Evolutionary conservation across 2,888 invertebrate species (phyloP).

Genomic region (Chloroclysta siterata): DNA sequence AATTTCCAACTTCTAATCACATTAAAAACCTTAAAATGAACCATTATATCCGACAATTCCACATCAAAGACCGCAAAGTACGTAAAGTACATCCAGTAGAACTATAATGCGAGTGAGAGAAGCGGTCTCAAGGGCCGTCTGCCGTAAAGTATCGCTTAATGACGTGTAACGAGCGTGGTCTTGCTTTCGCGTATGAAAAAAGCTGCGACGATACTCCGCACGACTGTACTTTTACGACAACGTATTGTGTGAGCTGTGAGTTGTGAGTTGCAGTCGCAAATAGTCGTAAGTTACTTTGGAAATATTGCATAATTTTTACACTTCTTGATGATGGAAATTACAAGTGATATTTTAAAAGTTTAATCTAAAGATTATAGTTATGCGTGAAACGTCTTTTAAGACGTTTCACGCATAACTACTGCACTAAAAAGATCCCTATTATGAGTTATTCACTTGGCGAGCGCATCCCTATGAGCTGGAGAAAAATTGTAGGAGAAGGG

Average conservation of each 20-base stretch:
- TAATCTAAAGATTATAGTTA: too few relatives aligned
- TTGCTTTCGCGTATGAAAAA: conserved; percentile 68
- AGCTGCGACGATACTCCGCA: conserved; percentile 39
- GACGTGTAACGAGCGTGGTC: conserved; percentile 83
- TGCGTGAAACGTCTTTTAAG: too few relatives aligned
- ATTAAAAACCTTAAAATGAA: conserved; percentile 14
- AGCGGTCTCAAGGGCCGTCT: conserved; percentile 84
- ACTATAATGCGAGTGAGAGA: conserved; percentile 55
- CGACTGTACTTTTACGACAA: conserved; percentile 23
- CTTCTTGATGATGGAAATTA: too few relatives aligned
- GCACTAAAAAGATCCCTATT: too few relatives aligned
- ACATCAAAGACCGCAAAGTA: conserved; percentile 38
- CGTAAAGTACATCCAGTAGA: conserved; percentile 49
- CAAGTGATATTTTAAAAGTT: too few relatives aligned
- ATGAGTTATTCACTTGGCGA: too few relatives aligned
- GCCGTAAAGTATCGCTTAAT: conserved; percentile 85
- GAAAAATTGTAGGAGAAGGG: too few relatives aligned
- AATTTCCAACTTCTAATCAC: conserved; percentile 16
- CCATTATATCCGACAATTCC: conserved; percentile 36
- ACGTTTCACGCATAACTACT: too few relatives aligned
- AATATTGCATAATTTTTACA: background rate
- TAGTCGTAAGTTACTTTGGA: background rate
- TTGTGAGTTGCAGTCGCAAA: background rate
- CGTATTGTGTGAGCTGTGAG: conserved; percentile 3
- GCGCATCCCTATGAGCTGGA: too few relatives aligned